Base-by-base conservation (phyloP, 1,140 invertebrate genomes). In the Cataglyphis hispanica region DNA sequence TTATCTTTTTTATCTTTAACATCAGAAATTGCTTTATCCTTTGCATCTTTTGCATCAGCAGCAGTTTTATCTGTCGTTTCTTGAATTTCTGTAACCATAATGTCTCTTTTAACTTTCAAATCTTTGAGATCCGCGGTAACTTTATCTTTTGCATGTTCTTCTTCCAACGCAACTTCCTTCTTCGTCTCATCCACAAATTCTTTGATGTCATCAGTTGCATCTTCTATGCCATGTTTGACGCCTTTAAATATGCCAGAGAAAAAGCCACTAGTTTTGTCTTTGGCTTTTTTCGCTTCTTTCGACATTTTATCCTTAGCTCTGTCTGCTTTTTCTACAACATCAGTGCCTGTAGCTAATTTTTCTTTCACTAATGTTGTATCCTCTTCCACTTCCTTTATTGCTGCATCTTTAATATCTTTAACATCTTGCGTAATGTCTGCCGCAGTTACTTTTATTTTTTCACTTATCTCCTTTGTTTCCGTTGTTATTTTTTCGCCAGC, bases 161-260 rank as follows among this genome's bases (percentile, higher is more conserved):
- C 11, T 37, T 88, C 88, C 34, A 84, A 27, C 4, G n/a, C 27
- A 16, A 66, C 90, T 46, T 92, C 90, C 19, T 92, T 85, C 64
- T 92, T 94, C 0, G 91, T 92, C 34, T 92, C 88, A 1, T 91
- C 89, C 0, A 90, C 56, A 50, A 91, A 93, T 61, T 94, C 93
- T 53, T 92, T 92, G 0, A 94, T 87, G 1, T 93, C 93, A 6
- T 93, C 93, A 0, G 92, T 89, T 7, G 92, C 85, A 63, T 94
- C 94, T 10, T 94, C 93, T 6, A 89, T 91, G 6, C 93, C 86
- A 37, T 93, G 91, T 16, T 92, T 93, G 0, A 88, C 70, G 2
- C 90, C 86, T n/a, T 92, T 91, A 6, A 93, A 91, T 19, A 92
- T 87, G 0, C 87, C 85, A 0, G 90, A 91, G 0, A 92, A 25